Evolutionary conservation across 2,888 invertebrate genomes (phyloP).

Genomic region (Entomobrya proxima): DNA sequence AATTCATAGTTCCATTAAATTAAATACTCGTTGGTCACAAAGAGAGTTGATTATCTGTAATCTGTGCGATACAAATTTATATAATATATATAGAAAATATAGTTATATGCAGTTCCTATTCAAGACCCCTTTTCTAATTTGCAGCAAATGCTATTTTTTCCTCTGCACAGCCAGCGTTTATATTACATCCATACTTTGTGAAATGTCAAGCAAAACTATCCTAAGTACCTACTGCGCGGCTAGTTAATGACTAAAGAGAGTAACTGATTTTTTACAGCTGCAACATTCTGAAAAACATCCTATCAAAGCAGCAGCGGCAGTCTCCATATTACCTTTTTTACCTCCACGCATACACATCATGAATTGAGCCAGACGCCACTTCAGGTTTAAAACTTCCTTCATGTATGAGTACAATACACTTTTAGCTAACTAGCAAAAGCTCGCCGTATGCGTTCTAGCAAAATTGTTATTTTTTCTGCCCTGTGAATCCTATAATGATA

Average conservation of each 20-base stretch:
- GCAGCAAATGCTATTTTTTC: no score
- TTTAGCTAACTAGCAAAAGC: not conserved
- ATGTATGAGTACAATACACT: not conserved
- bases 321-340: slow-evolving; percentile 11
- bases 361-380: slow-evolving; percentile 7
- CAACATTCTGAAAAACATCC: not conserved
- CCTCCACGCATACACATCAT: not conserved
- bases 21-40: not conserved
- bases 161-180: not conserved
- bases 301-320: slow-evolving; percentile 7
- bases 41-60: not conserved
- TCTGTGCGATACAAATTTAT: not conserved
- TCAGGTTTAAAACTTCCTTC: not conserved
- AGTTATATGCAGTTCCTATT: not conserved
- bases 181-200: slow-evolving; percentile 26
- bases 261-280: slow-evolving; percentile 56
- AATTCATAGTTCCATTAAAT: not conserved
- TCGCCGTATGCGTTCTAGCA: slow-evolving; percentile 33
- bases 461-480: slow-evolving; percentile 20
- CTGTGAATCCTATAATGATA: slow-evolving; percentile 18
- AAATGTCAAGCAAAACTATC: slow-evolving; percentile 41
- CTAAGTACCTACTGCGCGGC: slow-evolving; percentile 47
- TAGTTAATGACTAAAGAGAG: slow-evolving; percentile 56
- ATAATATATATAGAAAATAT: not conserved
- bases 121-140: not conserved